phyloP scores from a whole-genome alignment of 2,113 vertebrate species.

The Peromyscus leucopus region DNA sequence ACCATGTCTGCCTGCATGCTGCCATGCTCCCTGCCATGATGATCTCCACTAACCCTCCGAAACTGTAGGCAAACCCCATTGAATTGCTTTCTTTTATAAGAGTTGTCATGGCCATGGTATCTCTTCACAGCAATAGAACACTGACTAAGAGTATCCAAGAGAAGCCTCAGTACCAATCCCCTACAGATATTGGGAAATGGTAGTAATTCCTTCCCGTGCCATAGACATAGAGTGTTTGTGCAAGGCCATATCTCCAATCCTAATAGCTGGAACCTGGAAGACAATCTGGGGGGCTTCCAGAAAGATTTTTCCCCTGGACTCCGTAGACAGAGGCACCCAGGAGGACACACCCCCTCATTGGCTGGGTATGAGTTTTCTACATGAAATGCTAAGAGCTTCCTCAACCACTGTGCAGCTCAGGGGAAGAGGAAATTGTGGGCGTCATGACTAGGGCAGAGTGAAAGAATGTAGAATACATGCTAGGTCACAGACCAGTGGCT shows the following conservation, averaged over 20 bases:
- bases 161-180: neutral
- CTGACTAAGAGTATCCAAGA: neutral
- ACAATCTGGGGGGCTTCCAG: neutral
- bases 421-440: neutral
- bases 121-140: neutral
- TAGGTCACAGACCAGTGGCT: neutral
- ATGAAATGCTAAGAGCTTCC: neutral
- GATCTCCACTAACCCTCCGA: neutral
- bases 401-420: neutral
- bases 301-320: neutral
- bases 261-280: neutral
- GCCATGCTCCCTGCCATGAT: neutral
- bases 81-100: neutral
- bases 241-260: neutral
- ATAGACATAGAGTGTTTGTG: neutral
- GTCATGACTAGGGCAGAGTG: neutral
- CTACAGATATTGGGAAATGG: neutral
- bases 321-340: neutral
- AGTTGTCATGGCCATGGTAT: neutral
- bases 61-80: neutral
- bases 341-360: neutral
- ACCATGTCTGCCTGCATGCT: neutral
- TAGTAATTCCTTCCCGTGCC: neutral
- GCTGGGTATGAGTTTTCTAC: neutral
- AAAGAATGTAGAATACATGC: neutral